Percentiles rank a stretch among this genome's conserved stretches.
Conservation (phyloP, 92 coral and sea anemone genomes). For the Heliopora coerulea region DNA sequence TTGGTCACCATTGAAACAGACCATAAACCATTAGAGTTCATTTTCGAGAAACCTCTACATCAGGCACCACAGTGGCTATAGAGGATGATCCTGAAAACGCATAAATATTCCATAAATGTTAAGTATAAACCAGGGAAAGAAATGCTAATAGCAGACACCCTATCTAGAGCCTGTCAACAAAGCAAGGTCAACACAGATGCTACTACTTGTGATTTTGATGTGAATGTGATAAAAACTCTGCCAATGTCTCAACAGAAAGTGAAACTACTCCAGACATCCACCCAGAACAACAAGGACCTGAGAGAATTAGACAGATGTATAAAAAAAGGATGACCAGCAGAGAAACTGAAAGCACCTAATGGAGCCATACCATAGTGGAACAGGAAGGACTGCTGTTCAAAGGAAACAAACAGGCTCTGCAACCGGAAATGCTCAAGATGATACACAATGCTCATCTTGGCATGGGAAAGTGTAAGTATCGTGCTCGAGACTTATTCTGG, state of each 20-base stretch:
- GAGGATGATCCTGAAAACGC: not conserved
- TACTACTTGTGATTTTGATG: not conserved
- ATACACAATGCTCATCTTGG: conserved; percentile 22
- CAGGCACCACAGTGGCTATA: too few species aligned
- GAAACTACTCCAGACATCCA: too few species aligned
- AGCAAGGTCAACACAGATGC: not conserved
- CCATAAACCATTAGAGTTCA: not conserved
- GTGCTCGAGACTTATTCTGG: conserved; percentile 10
- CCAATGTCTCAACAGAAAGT: too few species aligned
- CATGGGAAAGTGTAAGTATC: not conserved
- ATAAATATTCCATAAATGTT: conserved; percentile 9
- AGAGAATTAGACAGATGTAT: too few species aligned
- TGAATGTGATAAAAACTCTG: not conserved
- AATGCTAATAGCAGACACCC: conserved; percentile 10
- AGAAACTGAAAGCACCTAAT: not conserved
- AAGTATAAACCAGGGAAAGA: conserved; percentile 20
- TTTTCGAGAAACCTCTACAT: too few species aligned
- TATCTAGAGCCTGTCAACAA: conserved; percentile 4
- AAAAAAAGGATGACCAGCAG: too few species aligned
- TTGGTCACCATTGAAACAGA: not conserved
- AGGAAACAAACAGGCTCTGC: not conserved
- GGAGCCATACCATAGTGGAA: not conserved
- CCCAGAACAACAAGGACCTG: not conserved
- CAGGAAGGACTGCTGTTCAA: not conserved
- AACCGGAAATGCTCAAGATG: conserved; percentile 10